Evolutionary conservation across 2,888 invertebrate genomes (phyloP).

Genomic region (Agrotis segetum): DNA sequence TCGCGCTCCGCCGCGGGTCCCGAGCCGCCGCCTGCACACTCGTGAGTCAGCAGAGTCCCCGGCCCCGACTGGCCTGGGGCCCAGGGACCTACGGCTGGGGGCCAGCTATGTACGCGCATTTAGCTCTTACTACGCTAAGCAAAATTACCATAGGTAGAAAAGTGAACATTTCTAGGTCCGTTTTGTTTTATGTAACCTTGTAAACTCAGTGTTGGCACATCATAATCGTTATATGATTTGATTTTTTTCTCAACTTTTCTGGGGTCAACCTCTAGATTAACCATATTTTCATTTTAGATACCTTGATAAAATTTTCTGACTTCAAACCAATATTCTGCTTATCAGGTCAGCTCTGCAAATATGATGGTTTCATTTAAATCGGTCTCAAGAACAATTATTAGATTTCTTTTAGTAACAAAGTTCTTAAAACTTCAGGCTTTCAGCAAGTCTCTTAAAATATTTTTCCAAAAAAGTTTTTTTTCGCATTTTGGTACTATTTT

Average conservation of each 20-base stretch:
- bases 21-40: slow-evolving; percentile 86
- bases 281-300: no score
- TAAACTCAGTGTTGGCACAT: neutral
- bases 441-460: neutral
- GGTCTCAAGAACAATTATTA: neutral
- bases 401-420: neutral
- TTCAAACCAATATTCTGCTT: no score
- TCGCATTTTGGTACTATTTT: no score
- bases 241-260: no score
- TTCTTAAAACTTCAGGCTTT: neutral
- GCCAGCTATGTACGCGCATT: slow-evolving; percentile 51
- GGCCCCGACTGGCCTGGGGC: slow-evolving; percentile 1
- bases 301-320: no score
- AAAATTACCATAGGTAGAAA: neutral
- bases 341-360: no score
- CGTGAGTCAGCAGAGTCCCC: slow-evolving; percentile 76
- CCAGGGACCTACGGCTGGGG: slow-evolving; percentile 17
- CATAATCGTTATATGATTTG: no score
- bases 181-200: slow-evolving; percentile 28
- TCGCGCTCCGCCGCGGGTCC: slow-evolving; percentile 71
- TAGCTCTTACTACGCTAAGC: slow-evolving; percentile 60
- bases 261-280: no score
- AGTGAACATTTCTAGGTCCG: neutral
- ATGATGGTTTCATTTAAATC: neutral
- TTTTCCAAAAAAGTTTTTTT: no score